Base-by-base conservation (phyloP, 2,888 invertebrate genomes). In the Dryobota labecula region DNA sequence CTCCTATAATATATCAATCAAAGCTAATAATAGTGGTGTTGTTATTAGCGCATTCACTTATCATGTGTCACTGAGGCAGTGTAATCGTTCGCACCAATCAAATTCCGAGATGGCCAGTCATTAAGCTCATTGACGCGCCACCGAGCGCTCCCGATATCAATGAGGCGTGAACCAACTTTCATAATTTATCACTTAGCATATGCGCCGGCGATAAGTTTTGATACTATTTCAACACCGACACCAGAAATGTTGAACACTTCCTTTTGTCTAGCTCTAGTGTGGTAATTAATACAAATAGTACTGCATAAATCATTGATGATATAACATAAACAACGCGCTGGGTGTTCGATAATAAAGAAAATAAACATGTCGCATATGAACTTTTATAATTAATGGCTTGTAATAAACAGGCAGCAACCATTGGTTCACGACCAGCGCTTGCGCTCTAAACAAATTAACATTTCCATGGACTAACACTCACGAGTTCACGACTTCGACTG, bases 91-190 rank as follows among this genome's bases (percentile, higher is more conserved):
- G 82, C 86, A 84, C 89, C 91, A 90, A 92, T 92, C 90, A 90
- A 87, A 88, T 86, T 80, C 86, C 81, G 73, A 86, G 89, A 87
- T 87, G 89, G 85, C 58, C 86, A 85, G 87, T 90, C 92, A 92
- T 93, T 93, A 92, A 89, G 89, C 89, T 87, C 88, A 90, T 92
- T 92, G 93, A 91, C 87, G 90, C 89, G 86, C 84, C 86, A 84
- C 89, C 80, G 85, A 86, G 85, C 86, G 85, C 85, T 82, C 75
- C 78, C 82, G 86, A 85, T 87, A 86, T 89, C 92, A 91, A 92
- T 90, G 91, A 90, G 87, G 83, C 89, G 88, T 91, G 90, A 91
- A 87, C 84, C 72, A 86, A 84, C 84, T 81, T 83, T 85, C 80
- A 80, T 84, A 87, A 86, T 88, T 88, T 83, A 84, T 87, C 81